Percentiles rank a stretch among this genome's conserved stretches.
These are phyloP conservation scores for Megaustenia siamemsis DNA, from an alignment of 2,888 invertebrate species.

Conservation along the genomic window DNA sequence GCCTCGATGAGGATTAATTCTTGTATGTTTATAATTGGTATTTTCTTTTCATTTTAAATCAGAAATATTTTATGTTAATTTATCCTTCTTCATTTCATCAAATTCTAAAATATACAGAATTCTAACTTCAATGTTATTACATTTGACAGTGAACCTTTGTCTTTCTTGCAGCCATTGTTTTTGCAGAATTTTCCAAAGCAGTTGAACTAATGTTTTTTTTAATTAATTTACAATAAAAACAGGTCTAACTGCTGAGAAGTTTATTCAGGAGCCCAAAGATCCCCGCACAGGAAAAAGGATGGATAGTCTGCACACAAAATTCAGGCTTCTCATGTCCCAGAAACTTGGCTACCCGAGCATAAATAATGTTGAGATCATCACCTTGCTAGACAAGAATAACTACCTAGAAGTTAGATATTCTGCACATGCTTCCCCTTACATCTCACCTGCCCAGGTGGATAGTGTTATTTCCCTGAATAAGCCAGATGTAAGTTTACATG, in stretches of 20 bases:
- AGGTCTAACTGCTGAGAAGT: constrained; percentile 97
- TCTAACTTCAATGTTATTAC: too few species aligned
- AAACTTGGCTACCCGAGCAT: constrained; percentile 87
- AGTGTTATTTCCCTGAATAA: constrained; percentile 86
- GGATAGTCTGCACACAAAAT: constrained; percentile 86
- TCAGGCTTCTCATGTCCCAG: constrained; percentile 92
- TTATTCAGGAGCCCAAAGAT: constrained; percentile 83
- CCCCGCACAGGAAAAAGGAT: constrained; percentile 49
- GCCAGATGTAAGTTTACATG: constrained; percentile 64
- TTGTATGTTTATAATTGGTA: neutral
- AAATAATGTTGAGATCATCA: constrained; percentile 96
- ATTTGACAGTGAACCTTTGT: too few species aligned
- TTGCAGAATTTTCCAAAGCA: too few species aligned
- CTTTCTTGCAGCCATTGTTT: too few species aligned
- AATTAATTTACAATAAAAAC: constrained; percentile 11
- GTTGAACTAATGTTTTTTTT: too few species aligned
- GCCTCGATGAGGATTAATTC: neutral
- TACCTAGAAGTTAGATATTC: constrained; percentile 93
- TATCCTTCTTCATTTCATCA: too few species aligned
- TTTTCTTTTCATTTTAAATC: neutral
- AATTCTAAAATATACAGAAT: too few species aligned
- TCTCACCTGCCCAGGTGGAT: constrained; percentile 94
- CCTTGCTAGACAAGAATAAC: constrained; percentile 92
- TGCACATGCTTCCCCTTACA: constrained; percentile 96
- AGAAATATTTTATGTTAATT: neutral